These are phyloP conservation scores for Ctenochaetus hawaiiensis DNA, from an alignment of 2,797 vertebrate genomes.

Conservation along the genomic window DNA sequence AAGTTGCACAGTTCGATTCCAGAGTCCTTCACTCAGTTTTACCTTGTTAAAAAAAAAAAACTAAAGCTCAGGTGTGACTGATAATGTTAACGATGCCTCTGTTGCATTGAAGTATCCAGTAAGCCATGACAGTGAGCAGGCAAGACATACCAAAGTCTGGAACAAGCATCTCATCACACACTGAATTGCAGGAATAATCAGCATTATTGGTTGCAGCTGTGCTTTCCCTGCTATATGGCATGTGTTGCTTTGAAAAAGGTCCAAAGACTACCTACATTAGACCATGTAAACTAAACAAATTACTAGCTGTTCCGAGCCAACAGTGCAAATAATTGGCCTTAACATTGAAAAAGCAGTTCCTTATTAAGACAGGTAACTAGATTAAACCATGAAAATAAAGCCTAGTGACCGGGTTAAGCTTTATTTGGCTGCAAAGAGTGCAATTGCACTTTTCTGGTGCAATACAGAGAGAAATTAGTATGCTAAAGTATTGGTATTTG, in stretches of 20 bases:
- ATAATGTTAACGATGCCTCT: background rate
- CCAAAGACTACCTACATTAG: background rate
- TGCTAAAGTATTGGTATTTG: background rate
- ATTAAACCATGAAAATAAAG: background rate
- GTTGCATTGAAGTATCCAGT: background rate
- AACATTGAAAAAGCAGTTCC: background rate
- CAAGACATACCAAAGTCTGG: background rate
- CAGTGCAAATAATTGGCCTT: background rate
- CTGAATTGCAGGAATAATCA: background rate
- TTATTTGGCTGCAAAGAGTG: background rate
- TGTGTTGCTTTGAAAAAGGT: slow-evolving; percentile 2
- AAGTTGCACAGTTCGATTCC: background rate
- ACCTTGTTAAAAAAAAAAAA: no score
- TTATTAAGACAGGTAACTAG: background rate
- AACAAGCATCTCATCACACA: no score
- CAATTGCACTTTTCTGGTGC: background rate
- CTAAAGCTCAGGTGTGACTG: background rate
- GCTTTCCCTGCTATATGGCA: background rate
- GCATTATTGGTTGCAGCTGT: background rate
- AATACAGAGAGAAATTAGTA: background rate
- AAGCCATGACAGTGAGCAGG: background rate
- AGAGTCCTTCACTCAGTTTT: background rate
- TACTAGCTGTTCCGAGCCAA: background rate
- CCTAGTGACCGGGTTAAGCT: background rate
- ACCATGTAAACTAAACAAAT: background rate